Conservation (phyloP, 2,113 vertebrate genomes). For the Larimichthys polyactis region DNA sequence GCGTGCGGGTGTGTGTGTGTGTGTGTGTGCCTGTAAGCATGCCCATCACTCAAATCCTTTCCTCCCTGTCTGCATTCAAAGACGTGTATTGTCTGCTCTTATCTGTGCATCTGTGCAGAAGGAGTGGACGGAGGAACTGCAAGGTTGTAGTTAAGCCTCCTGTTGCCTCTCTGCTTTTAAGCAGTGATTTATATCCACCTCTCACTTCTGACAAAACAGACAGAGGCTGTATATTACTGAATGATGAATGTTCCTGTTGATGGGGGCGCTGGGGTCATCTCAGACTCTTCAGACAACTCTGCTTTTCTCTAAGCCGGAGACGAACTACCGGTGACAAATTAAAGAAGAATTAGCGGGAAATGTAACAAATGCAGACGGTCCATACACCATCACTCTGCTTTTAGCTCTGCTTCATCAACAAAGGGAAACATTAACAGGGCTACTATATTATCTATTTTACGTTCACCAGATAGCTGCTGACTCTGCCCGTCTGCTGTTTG, state of each 20-base stretch:
- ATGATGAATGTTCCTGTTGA: conserved; percentile 37
- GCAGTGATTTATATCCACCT: conserved; percentile 71
- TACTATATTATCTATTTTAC: no score
- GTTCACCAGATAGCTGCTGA: neutral
- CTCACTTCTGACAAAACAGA: conserved; percentile 46
- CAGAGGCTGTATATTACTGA: conserved; percentile 24
- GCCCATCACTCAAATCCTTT: conserved; percentile 59
- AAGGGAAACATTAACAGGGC: neutral
- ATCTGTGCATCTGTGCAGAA: conserved; percentile 77
- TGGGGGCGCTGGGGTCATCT: conserved; percentile 31
- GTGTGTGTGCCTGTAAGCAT: conserved; percentile 2
- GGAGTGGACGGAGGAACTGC: conserved; percentile 48
- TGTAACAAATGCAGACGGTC: neutral
- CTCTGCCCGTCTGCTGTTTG: neutral
- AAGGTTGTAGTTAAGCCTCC: conserved; percentile 59
- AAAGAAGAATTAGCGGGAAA: neutral
- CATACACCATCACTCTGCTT: no score
- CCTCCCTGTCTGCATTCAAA: conserved; percentile 67
- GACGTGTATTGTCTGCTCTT: conserved; percentile 77
- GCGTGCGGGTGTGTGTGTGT: conserved; percentile 16
- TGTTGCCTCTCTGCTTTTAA: conserved; percentile 61
- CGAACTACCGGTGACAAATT: neutral
- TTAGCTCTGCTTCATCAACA: neutral
- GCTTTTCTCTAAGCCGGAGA: neutral
- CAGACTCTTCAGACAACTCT: conserved; percentile 1